Base-by-base conservation (phyloP, 2,113 vertebrate species). In the Coptodon rendalli region DNA sequence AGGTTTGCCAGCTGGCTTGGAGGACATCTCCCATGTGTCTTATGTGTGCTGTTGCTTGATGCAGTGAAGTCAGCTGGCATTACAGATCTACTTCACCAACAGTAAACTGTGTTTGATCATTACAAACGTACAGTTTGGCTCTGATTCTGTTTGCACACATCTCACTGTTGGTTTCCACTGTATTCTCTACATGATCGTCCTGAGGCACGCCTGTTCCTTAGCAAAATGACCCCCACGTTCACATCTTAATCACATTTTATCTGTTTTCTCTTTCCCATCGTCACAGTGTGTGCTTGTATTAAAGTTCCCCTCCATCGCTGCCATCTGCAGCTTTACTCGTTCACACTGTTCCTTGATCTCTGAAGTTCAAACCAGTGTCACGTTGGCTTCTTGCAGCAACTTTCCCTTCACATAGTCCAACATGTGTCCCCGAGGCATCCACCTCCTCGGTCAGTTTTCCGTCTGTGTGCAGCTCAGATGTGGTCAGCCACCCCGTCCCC, bases 141-240 rank as follows among this genome's bases (percentile, higher is more conserved):
- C 34, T 40, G 34, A 0, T 13, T 38, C 31, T 3, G 61, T 11
- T 66, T 7, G 31, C 31, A 66, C 31, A 36, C 31, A n/a, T n/a
- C 17, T 66, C 31, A 36, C 31, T 34, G 16, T n/a, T 36, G 31
- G 17, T 36, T 19, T 36, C 31, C 61, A n/a, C 31, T 0, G 17
- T 34, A 0, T 66, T 66, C 34, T 66, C 6, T 38, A 7, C 61
- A 2, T 0, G 19, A 12, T n/a, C 3, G 19, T 68, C 34, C 34
- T 0, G 10, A 38, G 63, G 34, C 63, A 38, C 4, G 11, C 34
- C 19, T n/a, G 34, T 13, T 68, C 61, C 34, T 68, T 2, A 38
- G 19, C 19, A 68, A 40, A 0, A n/a, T 2, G 19, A 22, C 9
- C 0, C 1, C 19, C 19, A 40, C 4, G 3, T 68, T 16, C 45